Base-by-base conservation (phyloP, 1,140 invertebrate species). In the Matsumurasca onukii region DNA sequence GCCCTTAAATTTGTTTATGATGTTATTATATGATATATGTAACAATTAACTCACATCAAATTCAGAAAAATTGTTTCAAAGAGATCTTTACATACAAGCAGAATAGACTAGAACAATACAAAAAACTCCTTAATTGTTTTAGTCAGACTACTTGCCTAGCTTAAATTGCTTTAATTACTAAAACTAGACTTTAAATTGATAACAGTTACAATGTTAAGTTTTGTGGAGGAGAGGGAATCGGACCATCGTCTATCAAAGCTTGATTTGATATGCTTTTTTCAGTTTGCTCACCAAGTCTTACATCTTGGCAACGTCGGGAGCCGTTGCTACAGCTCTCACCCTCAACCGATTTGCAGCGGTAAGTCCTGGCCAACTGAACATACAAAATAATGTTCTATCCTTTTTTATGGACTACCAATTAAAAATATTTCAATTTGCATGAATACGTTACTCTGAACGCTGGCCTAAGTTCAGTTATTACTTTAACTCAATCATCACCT, bases 251-350 rank as follows among this genome's bases (percentile, higher is more conserved):
- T 39, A 39, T 17, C 5, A 17, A 9, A 39, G 34, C 17, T 39
- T 39, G 5, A 39, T 17, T 17, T 39, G 34, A 20, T 66, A 31
- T 70, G 31, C n/a, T n/a, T n/a, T n/a, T 73, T 74, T 5, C 55
- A 91, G 86, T 31, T 93, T 97, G 78, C 84, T 98, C 73, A 91
- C 89, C 31, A 84, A 90, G 1, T 96, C 97, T 0, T 99, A 99
- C 81, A 86, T 88, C 0, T 86, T 93, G 5, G 98, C 98, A 3
- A 99, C 96, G 0, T 85, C 89, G 1, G 95, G 95, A n/a, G 98
- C 98, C 1, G 86, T 99, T 76, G 82, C 88, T 1, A 96, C 96
- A 1, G 97, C 97, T 24, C 83, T 99, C 25, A 88, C 81, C 25
- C 79, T 91, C 1, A 91, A 91, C 73, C 84, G 80, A 72, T 71